A percentile compares a stretch with the other conserved stretches of the same genome.
phyloP scores from a whole-genome alignment of 2,888 invertebrate species.

The Protonemura montana region DNA sequence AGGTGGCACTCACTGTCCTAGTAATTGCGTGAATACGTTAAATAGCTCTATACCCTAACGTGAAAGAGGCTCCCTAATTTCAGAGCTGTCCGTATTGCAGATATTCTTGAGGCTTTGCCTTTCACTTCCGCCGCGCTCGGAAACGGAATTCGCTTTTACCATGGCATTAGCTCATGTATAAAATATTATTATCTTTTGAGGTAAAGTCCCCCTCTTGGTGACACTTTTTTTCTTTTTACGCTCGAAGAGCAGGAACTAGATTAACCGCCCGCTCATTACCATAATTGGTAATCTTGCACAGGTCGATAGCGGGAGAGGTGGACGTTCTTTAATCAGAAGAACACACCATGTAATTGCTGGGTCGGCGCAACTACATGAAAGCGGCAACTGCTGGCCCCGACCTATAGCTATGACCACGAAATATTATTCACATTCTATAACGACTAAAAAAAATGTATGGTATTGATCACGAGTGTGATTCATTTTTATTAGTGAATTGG shows the following conservation, averaged over 20 bases:
- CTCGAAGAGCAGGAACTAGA: not conserved
- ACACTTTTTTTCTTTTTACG: slow-evolving; percentile 2
- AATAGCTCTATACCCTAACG: not conserved
- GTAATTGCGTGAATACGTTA: not conserved
- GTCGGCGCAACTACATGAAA: not conserved
- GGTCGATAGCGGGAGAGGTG: slow-evolving; percentile 22
- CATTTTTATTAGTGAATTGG: not conserved
- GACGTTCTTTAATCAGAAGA: slow-evolving; percentile 29
- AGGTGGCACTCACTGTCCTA: not conserved
- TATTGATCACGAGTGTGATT: not conserved
- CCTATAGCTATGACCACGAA: not conserved
- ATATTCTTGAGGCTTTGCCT: not conserved
- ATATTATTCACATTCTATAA: not conserved
- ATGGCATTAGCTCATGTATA: slow-evolving; percentile 17
- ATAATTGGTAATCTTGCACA: slow-evolving; percentile 36
- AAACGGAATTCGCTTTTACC: not conserved
- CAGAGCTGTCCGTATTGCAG: not conserved
- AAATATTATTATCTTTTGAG: slow-evolving; percentile 23
- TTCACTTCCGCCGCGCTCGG: not conserved
- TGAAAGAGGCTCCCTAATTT: not conserved
- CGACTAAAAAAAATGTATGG: not conserved
- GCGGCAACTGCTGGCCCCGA: not conserved
- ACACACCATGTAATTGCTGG: not conserved
- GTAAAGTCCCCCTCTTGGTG: not conserved
- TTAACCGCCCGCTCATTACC: slow-evolving; percentile 33